Evolutionary conservation across 2,888 invertebrate genomes (phyloP).

Genomic region (Hyles lineata): DNA sequence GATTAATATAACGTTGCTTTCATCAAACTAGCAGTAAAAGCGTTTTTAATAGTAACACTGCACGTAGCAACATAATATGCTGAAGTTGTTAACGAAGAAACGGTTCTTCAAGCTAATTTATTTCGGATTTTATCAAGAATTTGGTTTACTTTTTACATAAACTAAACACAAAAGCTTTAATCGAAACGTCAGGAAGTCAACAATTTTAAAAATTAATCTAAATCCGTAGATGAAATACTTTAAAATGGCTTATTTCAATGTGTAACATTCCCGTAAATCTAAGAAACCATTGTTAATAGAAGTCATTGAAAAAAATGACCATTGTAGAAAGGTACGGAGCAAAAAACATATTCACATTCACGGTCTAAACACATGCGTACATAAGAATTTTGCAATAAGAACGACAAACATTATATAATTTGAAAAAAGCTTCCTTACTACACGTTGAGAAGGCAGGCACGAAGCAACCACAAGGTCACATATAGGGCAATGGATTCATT

Average conservation of each 20-base stretch:
- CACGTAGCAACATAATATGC: conserved; percentile 26
- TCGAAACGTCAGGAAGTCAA: too few relatives aligned
- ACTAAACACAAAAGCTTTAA: too few relatives aligned
- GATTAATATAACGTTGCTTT: conserved; percentile 36
- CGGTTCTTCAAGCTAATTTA: background rate
- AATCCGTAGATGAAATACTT: too few relatives aligned
- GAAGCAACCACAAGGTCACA: conserved; percentile 39
- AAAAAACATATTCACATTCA: background rate
- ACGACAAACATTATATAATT: background rate
- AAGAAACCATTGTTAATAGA: too few relatives aligned
- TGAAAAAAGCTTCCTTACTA: conserved; percentile 27
- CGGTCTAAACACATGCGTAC: background rate
- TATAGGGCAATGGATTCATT: conserved; percentile 43
- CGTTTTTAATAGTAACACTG: background rate
- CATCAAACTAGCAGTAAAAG: conserved; percentile 16
- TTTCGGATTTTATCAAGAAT: too few relatives aligned
- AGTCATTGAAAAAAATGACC: too few relatives aligned
- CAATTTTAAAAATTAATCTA: too few relatives aligned
- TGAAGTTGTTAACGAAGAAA: background rate
- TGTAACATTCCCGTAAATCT: too few relatives aligned
- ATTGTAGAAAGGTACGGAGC: background rate
- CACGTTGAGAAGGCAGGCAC: conserved; percentile 42
- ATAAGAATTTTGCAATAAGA: background rate
- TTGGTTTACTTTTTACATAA: too few relatives aligned
- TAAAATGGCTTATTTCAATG: too few relatives aligned